These are phyloP conservation scores for Heliconius hermathena DNA, from an alignment of 1,140 invertebrate species.

Conservation along the genomic window DNA sequence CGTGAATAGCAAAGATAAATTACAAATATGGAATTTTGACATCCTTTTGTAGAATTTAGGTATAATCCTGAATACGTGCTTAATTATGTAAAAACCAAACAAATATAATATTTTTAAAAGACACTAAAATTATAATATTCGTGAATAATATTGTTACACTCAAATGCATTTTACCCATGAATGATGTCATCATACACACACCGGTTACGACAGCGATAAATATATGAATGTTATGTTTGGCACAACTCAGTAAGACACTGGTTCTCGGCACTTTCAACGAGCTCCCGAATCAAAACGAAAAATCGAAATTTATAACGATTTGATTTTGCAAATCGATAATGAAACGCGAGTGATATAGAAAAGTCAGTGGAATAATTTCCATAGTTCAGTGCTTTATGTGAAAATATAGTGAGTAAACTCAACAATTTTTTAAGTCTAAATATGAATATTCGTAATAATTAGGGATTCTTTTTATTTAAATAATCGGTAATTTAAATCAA, in stretches of 20 bases:
- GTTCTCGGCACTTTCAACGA: slow-evolving; percentile 44
- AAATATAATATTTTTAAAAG: not conserved
- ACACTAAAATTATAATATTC: not conserved
- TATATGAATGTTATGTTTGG: slow-evolving; percentile 53
- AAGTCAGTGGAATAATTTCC: not conserved
- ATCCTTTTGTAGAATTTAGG: no score
- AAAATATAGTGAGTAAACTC: not conserved
- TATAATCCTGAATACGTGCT: no score
- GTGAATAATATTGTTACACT: slow-evolving; percentile 30
- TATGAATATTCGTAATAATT: no score
- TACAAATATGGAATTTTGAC: no score
- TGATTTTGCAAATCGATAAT: slow-evolving; percentile 16
- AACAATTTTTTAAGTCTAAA: not conserved
- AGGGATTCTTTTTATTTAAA: no score
- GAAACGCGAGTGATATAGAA: slow-evolving; percentile 19
- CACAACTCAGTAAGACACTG: slow-evolving; percentile 57
- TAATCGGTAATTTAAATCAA: no score
- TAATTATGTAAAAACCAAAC: no score
- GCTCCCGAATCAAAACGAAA: slow-evolving; percentile 43
- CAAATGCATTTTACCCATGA: slow-evolving; percentile 41
- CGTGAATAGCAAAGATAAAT: no score
- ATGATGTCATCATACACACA: slow-evolving; percentile 38
- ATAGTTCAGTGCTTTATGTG: not conserved
- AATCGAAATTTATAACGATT: slow-evolving; percentile 34
- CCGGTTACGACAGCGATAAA: slow-evolving; percentile 39